phyloP scores from a whole-genome alignment of 2,797 vertebrate genomes.

The Falco biarmicus region DNA sequence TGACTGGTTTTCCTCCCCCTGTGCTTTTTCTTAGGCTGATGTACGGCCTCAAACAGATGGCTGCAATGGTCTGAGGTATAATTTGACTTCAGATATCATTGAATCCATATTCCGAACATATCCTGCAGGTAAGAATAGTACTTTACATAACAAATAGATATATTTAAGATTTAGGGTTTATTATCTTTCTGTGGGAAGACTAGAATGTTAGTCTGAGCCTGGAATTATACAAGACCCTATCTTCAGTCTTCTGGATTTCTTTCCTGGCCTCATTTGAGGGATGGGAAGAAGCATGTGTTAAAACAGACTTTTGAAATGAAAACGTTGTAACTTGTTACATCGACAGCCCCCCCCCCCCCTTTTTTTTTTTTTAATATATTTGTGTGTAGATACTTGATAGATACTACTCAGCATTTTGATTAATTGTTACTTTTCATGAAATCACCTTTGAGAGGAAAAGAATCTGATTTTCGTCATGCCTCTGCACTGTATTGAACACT shows the following conservation, averaged over 20 bases:
- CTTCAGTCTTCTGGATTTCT: not conserved
- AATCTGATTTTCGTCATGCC: not conserved
- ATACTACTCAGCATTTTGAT: not conserved
- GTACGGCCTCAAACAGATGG: constrained; percentile 97
- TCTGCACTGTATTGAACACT: not conserved
- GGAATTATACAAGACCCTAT: not conserved
- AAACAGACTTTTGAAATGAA: not conserved
- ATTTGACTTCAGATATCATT: constrained; percentile 97
- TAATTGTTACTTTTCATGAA: not conserved
- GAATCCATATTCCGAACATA: constrained; percentile 99
- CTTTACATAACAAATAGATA: not conserved
- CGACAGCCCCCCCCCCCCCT: not conserved
- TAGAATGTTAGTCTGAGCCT: not conserved
- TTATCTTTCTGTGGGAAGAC: not conserved
- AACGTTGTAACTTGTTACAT: not conserved
- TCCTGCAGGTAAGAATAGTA: constrained; percentile 87
- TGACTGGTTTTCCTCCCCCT: not conserved
- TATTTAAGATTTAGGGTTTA: not conserved
- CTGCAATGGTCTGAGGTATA: constrained; percentile 96
- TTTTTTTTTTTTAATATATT: not conserved
- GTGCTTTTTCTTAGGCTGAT: constrained; percentile 86
- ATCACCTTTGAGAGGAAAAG: not conserved
- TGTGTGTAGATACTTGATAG: not conserved
- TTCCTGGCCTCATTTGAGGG: not conserved
- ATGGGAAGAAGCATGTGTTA: not conserved